Evolutionary conservation across 2,797 vertebrate species (phyloP), one percentile per base, ranked within the genome.

Genomic region (Halcyon chelicuti): DNA sequence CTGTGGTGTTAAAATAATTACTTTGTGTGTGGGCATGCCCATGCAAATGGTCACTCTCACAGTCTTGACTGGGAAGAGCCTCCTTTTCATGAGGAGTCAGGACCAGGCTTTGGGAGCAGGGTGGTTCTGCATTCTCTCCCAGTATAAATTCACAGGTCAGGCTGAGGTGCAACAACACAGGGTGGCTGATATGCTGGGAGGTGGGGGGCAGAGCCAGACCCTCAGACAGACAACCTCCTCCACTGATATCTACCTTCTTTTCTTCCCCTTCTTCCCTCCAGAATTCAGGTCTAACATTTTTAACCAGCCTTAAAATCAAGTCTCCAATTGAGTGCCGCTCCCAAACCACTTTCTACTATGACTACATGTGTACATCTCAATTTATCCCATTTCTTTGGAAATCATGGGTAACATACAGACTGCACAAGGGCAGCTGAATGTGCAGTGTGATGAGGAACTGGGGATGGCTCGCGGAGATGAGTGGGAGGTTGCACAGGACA

Each of bases 281-380:
- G 97, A 88, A 94, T 17, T 47, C 92, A 82, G 96, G 95, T 80
- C 79, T 98, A 71, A 97, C 96, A 23, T 90, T 97, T 88, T 87
- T 97, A 84, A 97, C 96, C 86, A 97, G 23, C 60, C 93, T 97
- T 76, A 76, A 97, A 83, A 96, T 98, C 96, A 97, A 96, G 94
- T 97, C 95, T 92, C 97, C 97, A 9, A 54, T 89, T 10, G 95
- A 97, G 8, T 97, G 97, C 79, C 94, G 2, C 68, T 77, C 61
- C 12, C 84, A 79, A 80, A 89, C 74, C 21, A 5, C 52, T 80
- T 90, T 54, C 86, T 55, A 88, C 90, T 63, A 87, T 16, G 74
- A 95, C 86, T 95, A 96, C 84, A 96, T 96, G 96, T 96, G 92
- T 95, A 96, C 77, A 65, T 95, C 71, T 89, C 0, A 1, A 81